Conservation (phyloP, 64 coral and sea anemone genomes). For the Actinia equina region DNA sequence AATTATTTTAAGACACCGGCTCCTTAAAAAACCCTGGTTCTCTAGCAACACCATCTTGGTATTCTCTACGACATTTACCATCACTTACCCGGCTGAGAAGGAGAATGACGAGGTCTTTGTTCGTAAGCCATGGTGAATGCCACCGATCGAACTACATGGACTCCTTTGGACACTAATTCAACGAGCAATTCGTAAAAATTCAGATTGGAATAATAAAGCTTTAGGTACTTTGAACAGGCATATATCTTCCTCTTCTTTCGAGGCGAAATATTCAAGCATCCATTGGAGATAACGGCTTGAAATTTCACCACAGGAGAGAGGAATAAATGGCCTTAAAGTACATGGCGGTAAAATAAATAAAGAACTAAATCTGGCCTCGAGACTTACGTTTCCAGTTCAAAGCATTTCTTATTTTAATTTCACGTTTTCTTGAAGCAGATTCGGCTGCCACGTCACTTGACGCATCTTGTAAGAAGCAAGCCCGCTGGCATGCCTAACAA, state of each 20-base stretch:
- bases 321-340: conserved; percentile 17
- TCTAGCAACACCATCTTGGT: conserved; percentile 1
- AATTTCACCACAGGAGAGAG: conserved; percentile 19
- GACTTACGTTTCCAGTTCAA: conserved; percentile 26
- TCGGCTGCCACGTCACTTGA: conserved; percentile 37
- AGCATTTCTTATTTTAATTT: conserved; percentile 36
- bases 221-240: conserved; percentile 6
- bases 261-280: conserved; percentile 13
- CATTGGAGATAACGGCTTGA: conserved; percentile 1
- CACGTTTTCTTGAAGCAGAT: conserved; percentile 21
- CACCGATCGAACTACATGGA: conserved; percentile 27
- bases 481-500: neutral
- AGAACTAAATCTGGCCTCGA: neutral
- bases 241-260: neutral
- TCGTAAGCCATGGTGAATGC: conserved; percentile 1
- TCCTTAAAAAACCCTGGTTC: neutral
- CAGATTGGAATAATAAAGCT: neutral
- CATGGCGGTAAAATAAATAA: neutral
- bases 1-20: conserved; percentile 8
- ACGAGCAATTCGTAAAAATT: conserved; percentile 24
- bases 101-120: neutral
- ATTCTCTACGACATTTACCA: neutral
- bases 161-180: conserved; percentile 26
- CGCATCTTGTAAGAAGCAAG: conserved; percentile 4
- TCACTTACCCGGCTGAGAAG: conserved; percentile 6